Evolutionary conservation across 2,797 vertebrate genomes (phyloP).

Genomic region (Threskiornis aethiopicus): DNA sequence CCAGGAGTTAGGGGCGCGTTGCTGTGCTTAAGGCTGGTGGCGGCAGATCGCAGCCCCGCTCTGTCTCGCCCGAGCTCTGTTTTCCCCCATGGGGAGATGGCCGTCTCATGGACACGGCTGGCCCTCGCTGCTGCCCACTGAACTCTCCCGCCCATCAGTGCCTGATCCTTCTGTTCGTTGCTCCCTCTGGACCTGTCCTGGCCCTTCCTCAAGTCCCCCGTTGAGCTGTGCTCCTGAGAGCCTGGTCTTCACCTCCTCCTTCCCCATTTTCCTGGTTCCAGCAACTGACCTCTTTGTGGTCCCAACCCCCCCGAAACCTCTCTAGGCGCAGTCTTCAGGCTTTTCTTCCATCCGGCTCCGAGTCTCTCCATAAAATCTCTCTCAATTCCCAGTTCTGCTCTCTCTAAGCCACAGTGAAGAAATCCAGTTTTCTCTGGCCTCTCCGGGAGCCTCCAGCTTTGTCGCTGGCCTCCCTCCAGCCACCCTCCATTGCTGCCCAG

Average conservation of each 20-base stretch:
- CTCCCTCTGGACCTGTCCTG: background rate
- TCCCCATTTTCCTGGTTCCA: background rate
- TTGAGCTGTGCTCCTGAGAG: background rate
- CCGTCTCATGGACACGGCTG: background rate
- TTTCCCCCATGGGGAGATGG: background rate
- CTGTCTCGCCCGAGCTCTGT: background rate
- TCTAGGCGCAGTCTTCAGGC: background rate
- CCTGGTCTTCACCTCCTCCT: background rate
- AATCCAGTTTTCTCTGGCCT: background rate
- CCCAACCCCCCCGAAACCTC: background rate
- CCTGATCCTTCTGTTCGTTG: background rate
- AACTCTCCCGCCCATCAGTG: background rate
- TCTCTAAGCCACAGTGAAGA: background rate
- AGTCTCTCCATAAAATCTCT: background rate
- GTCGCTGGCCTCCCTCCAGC: background rate
- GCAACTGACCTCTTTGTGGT: background rate
- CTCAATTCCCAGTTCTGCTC: background rate
- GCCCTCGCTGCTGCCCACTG: background rate
- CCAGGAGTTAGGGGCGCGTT: background rate
- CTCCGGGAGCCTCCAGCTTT: background rate
- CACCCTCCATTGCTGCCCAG: background rate
- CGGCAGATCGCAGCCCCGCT: background rate
- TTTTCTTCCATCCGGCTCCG: background rate
- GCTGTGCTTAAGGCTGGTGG: background rate
- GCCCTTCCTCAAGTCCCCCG: background rate